Conservation (phyloP, 1,140 invertebrate genomes). For the Paramacrobiotus metropolitanus region DNA sequence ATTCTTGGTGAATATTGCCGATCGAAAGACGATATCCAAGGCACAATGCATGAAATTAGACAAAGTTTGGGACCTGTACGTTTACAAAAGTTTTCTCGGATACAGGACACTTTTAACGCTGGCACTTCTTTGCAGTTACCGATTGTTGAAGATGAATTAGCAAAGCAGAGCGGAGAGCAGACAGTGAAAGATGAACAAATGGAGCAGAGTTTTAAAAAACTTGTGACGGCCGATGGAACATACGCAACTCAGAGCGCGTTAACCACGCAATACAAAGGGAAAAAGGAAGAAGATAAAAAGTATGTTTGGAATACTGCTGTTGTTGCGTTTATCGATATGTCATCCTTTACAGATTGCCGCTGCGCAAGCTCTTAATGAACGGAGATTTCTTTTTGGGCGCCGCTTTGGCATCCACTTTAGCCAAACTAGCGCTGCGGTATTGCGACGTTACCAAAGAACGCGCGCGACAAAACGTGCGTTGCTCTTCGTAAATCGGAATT, state of each 20-base stretch:
- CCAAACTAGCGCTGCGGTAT: constrained; percentile 63
- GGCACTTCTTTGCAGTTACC: constrained; percentile 33
- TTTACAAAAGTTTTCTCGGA: constrained; percentile 5
- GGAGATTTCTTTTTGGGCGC: constrained; percentile 92
- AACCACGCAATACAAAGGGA: constrained; percentile 35
- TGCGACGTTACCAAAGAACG: constrained; percentile 23
- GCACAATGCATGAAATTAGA: constrained; percentile 48
- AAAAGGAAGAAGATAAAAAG: constrained; percentile 13
- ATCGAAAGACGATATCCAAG: constrained; percentile 45
- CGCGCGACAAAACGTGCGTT: constrained; percentile 15
- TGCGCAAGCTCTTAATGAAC: constrained; percentile 66
- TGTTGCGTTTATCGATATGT: constrained; percentile 7
- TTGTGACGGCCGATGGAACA: constrained; percentile 92
- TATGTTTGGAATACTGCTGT: constrained; percentile 7
- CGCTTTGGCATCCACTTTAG: constrained; percentile 61
- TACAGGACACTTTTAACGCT: constrained; percentile 4
- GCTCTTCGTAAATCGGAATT: no score
- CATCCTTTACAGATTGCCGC: constrained; percentile 33
- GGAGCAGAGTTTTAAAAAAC: constrained; percentile 27
- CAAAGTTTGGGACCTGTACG: constrained; percentile 48
- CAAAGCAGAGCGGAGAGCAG: constrained; percentile 37
- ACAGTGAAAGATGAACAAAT: constrained; percentile 20
- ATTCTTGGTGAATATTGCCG: constrained; percentile 87
- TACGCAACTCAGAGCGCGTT: constrained; percentile 95
- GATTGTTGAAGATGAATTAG: constrained; percentile 66